These are phyloP conservation scores for Globia sparganii DNA, from an alignment of 2,888 invertebrate species.

Conservation along the genomic window DNA sequence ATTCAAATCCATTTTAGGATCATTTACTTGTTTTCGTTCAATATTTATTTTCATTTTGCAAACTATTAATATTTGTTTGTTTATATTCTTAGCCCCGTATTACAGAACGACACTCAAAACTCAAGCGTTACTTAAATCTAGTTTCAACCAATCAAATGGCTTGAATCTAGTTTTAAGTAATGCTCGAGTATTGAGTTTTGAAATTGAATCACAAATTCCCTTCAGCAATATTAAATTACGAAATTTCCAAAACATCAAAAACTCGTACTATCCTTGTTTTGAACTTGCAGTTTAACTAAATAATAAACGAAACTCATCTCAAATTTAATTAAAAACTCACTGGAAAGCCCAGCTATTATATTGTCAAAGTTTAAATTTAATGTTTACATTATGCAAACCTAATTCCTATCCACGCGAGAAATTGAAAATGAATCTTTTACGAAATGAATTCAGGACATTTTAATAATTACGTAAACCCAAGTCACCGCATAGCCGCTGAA, in stretches of 20 bases:
- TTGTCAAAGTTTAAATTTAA: slow-evolving; percentile 47
- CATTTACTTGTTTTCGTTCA: neutral
- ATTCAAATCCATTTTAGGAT: neutral
- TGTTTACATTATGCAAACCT: slow-evolving; percentile 49
- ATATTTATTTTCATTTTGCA: neutral
- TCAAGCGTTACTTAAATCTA: too few relatives aligned
- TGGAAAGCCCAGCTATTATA: slow-evolving; percentile 29
- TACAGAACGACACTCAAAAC: too few relatives aligned
- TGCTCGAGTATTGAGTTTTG: too few relatives aligned
- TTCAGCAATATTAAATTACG: slow-evolving; percentile 12
- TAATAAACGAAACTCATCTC: slow-evolving; percentile 39
- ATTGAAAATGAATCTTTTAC: slow-evolving; percentile 43
- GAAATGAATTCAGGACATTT: slow-evolving; percentile 55
- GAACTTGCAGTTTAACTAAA: slow-evolving; percentile 26
- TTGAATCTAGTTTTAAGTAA: too few relatives aligned
- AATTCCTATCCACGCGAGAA: slow-evolving; percentile 19
- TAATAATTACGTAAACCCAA: slow-evolving; percentile 62
- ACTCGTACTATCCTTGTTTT: slow-evolving; percentile 18
- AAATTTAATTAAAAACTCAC: slow-evolving; percentile 41
- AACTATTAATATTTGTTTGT: slow-evolving; percentile 19
- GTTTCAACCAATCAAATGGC: too few relatives aligned
- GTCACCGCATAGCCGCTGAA: slow-evolving; percentile 75
- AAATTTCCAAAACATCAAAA: slow-evolving; percentile 20
- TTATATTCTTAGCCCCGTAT: too few relatives aligned
- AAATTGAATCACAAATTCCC: slow-evolving; percentile 21